A percentile compares a stretch with the other conserved stretches of the same genome.
phyloP scores from a whole-genome alignment of 2,888 invertebrate genomes.

The Tolmerus cingulatus region DNA sequence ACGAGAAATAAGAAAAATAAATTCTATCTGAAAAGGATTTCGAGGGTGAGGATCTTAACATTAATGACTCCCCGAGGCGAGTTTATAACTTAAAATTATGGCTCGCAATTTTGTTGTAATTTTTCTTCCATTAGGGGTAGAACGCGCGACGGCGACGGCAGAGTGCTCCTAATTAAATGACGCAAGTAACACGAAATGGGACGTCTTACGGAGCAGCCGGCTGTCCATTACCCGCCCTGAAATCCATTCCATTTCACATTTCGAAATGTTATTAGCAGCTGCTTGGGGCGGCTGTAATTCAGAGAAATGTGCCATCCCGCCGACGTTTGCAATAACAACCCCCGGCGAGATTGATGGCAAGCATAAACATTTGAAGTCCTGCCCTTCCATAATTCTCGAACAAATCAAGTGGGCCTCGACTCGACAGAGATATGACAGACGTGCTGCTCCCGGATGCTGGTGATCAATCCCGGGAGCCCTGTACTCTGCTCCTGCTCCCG shows the following conservation, averaged over 20 bases:
- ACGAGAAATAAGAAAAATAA: neutral
- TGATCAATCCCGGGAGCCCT: neutral
- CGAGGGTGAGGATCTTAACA: neutral
- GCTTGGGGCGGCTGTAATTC: neutral
- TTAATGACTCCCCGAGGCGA: neutral
- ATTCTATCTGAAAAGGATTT: neutral
- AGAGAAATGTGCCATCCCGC: neutral
- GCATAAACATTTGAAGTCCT: neutral
- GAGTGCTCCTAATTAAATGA: neutral
- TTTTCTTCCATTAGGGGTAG: neutral
- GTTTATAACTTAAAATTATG: neutral
- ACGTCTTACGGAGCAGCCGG: neutral
- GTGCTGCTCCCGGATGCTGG: neutral
- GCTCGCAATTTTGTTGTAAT: neutral
- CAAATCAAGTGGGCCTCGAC: neutral
- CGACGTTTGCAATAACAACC: neutral
- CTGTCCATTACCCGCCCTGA: neutral
- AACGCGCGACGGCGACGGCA: neutral
- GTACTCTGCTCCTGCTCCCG: neutral
- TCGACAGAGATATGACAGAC: neutral
- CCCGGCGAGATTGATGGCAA: neutral
- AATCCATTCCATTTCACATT: neutral
- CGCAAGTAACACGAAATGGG: neutral
- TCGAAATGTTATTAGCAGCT: neutral
- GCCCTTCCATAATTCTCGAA: neutral